Conservation (phyloP, 1,140 invertebrate species). For the Lordiphosa stackelbergi region DNA sequence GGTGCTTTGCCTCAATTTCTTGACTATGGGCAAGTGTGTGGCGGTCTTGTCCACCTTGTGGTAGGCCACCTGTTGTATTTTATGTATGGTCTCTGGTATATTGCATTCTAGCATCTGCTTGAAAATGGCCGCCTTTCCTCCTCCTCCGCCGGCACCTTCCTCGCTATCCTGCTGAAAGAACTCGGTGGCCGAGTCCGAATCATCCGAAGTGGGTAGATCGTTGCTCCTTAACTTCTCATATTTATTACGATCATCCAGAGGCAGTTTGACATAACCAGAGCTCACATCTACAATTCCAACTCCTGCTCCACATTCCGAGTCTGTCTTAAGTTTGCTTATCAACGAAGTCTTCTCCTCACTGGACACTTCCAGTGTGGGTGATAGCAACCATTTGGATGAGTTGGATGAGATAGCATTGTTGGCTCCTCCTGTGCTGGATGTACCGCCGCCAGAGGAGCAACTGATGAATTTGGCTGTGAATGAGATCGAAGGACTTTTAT, state of each 20-base stretch:
- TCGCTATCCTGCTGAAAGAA: slow-evolving; percentile 67
- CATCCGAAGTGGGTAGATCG: slow-evolving; percentile 81
- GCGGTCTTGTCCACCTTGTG: slow-evolving; percentile 77
- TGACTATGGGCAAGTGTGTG: slow-evolving; percentile 76
- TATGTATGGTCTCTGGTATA: slow-evolving; percentile 77
- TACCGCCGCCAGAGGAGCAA: slow-evolving; percentile 32
- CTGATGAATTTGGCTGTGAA: slow-evolving; percentile 75
- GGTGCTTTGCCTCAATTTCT: slow-evolving; percentile 76
- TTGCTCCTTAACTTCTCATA: slow-evolving; percentile 86
- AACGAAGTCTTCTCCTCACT: slow-evolving; percentile 75
- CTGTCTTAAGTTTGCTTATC: slow-evolving; percentile 64
- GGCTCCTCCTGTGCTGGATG: slow-evolving; percentile 15
- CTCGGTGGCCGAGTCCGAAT: slow-evolving; percentile 77
- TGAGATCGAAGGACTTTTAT: slow-evolving; percentile 77
- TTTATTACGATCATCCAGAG: slow-evolving; percentile 86
- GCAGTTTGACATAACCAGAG: slow-evolving; percentile 80
- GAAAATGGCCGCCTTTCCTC: slow-evolving; percentile 69
- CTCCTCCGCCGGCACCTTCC: slow-evolving; percentile 32
- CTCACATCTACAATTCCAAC: slow-evolving; percentile 4
- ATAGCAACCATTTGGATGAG: slow-evolving; percentile 74
- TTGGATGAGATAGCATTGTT: slow-evolving; percentile 51
- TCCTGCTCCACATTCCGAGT: slow-evolving; percentile 50
- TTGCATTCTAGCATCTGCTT: slow-evolving; percentile 79
- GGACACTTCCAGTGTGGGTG: slow-evolving; percentile 69
- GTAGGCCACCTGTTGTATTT: slow-evolving; percentile 77